These are phyloP conservation scores for Pseudorhombus dupliciocellatus DNA, from an alignment of 2,113 vertebrate genomes.

Conservation along the genomic window DNA sequence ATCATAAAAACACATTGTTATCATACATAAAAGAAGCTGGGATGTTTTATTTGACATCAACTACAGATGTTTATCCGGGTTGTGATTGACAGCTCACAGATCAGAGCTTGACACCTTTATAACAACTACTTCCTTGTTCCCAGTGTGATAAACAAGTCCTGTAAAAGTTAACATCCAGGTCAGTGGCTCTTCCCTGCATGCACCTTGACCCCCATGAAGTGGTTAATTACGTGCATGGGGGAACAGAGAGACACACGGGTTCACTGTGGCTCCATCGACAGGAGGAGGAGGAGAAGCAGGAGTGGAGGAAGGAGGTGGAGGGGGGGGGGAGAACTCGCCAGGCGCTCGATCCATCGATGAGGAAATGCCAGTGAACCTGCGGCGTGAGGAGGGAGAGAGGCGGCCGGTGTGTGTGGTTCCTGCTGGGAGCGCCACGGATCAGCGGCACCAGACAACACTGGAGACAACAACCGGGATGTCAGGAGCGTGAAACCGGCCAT, in stretches of 20 bases:
- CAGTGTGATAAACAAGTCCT: not conserved
- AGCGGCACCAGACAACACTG: not conserved
- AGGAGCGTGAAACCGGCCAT: conserved; percentile 27
- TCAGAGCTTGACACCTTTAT: conserved; percentile 5
- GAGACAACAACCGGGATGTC: conserved; percentile 43
- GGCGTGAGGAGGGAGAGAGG: not conserved
- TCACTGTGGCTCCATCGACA: conserved; percentile 17
- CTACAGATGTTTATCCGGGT: not conserved
- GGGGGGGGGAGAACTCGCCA: conserved; percentile 5
- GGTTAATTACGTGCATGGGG: not conserved
- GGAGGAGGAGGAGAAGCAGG: conserved; percentile 21
- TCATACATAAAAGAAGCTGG: no score
- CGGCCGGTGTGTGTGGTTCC: conserved; percentile 13
- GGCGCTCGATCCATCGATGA: conserved; percentile 52
- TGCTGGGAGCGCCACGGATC: conserved; percentile 1
- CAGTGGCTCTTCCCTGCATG: conserved; percentile 3
- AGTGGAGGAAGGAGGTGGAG: conserved; percentile 21
- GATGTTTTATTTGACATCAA: not conserved
- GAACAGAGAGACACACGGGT: conserved; percentile 24
- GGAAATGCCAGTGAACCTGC: conserved; percentile 61
- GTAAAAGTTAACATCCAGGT: conserved; percentile 35
- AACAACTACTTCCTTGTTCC: conserved; percentile 55
- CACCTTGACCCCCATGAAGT: not conserved
- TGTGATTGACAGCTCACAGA: conserved; percentile 24
- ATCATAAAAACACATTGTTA: no score